Base-by-base conservation (phyloP, 2,888 invertebrate genomes). In the Latheticus oryzae region DNA sequence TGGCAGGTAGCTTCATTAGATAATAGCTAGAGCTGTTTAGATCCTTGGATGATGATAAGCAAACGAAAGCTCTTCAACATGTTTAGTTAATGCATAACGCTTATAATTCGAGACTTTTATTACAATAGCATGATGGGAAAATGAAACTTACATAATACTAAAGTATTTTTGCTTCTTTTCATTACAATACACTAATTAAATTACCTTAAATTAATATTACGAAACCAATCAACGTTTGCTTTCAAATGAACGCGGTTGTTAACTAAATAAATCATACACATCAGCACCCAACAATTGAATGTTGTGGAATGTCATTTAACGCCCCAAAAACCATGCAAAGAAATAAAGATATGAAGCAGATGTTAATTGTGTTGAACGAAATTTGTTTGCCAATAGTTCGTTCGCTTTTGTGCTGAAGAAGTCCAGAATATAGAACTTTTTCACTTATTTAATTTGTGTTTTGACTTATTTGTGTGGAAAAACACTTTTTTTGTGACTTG, bases 1-100 rank as follows among this genome's bases (percentile, higher is more conserved):
- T 55, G 55, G 55, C 52, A 60, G 56, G 59, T 59, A 59, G 56
- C 56, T 59, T 62, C 50, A 53, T 62, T 62, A 62, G 53, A 59
- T 62, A 62, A 59, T 59, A 52, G 55, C 38, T 33, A 16, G 48
- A 53, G 51, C 30, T 43, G 52, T 58, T 58, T 53, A 58, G 58
- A 58, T 58, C 58, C 33, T 58, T 45, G n/a, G 40, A 16, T 23
- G 43, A 9, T 45, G 62, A 62, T 56, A 62, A 50, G 45, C 51
- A 35, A 47, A 38, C 33, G 35, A 51, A 58, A 50, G 35, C 51
- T 59, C 59, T 56, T 59, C 56, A 54, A 53, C 58, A 53, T 53
- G 58, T 56, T 54, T 48, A 38, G 45, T 55, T 58, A 56, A 54
- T 50, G 59, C 56, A 50, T 54, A 63, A 58, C 48, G 57, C 51